Base-by-base conservation (phyloP, 2,113 vertebrate genomes). In the Lycaon pictus region DNA sequence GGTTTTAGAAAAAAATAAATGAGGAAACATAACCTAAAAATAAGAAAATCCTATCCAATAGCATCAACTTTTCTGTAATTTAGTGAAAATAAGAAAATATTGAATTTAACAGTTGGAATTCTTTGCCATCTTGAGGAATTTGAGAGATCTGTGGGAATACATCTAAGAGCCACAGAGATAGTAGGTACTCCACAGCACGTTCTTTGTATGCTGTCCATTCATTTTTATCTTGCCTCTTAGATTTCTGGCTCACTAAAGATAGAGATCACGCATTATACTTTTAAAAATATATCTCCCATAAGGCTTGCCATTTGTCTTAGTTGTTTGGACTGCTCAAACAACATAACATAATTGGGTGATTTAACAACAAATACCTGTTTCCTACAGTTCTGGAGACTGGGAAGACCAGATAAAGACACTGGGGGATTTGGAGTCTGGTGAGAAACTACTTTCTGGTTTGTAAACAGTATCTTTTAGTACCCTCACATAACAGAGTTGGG, bases 171-270 rank as follows among this genome's bases (percentile, higher is more conserved):
- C 11, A 25, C 3, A 4, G 35, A 43, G 22, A 29, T 1, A 2
- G 2, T 2, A 0, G n/a, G 10, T 29, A 51, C 27, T 32, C 23
- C 7, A 17, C 10, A 65, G 72, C 32, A 37, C 5, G 0, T 8
- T 56, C 27, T 88, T 20, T 56, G 11, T n/a, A 11, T 62, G 22
- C 1, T 62, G 10, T 51, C 11, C 23, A 25, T 20, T 20, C 5
- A 25, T 10, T 27, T 74, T 32, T 90, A 71, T 25, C 23, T 81
- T 56, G 7, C 27, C 19, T 53, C 11, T 79, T 29, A 56, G 17
- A 81, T 88, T 84, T 81, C 19, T 69, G 48, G 4, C 48, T 79
- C 81, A 37, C 22, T 15, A 43, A 91, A 63, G 62, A 29, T 11
- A 69, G n/a, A 37, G 4, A 67, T 32, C 10, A 25, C 29, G 0